Base-by-base conservation (phyloP, 1,140 invertebrate genomes). In the Neodiprion fabricii region DNA sequence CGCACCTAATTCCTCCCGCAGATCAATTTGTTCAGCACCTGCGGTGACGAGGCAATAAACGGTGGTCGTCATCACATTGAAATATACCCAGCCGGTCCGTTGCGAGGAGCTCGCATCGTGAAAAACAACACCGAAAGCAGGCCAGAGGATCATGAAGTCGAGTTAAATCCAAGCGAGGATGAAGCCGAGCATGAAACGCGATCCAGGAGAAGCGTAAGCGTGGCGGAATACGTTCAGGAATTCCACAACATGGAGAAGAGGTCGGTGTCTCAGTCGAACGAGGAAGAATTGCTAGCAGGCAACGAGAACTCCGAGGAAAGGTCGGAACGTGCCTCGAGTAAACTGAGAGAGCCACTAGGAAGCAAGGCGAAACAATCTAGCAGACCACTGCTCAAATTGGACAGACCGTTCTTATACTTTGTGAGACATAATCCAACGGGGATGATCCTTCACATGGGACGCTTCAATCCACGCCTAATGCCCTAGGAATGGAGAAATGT, bases 351-450 rank as follows among this genome's bases (percentile, higher is more conserved):
- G 71, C 79, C 80, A 70, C 53, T 76, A 1, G 70, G 93, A 9
- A 86, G 93, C 76, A 93, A 95, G 82, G 93, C 93, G 0, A 90
- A 94, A 67, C 80, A 92, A 0, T 92, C 93, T 0, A 92, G 95
- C 67, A 91, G 91, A 40, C 92, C 92, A 1, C 89, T 94, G 81
- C 89, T 96, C 76, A 92, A 94, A 79, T 93, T 96, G 80, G 95
- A 96, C 77, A 90, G 95, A 81, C 95, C 95, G 1, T 96, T 96
- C 89, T 87, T 96, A 7, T 96, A 95, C 83, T 94, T 96, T 76
- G 94, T 96, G 12, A 90, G 95, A 81, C 95, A 96, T 83, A 96
- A 96, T 85, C 95, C 95, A 3, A 94, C 95, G 9, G 95, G 95
- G 75, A 91, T 96, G 87, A 95, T 96, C 79, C 87, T 96, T 53